Evolutionary conservation across 2,797 vertebrate genomes (phyloP), one percentile per base, ranked within the genome.

Genomic region (Bovichtus diacanthus): DNA sequence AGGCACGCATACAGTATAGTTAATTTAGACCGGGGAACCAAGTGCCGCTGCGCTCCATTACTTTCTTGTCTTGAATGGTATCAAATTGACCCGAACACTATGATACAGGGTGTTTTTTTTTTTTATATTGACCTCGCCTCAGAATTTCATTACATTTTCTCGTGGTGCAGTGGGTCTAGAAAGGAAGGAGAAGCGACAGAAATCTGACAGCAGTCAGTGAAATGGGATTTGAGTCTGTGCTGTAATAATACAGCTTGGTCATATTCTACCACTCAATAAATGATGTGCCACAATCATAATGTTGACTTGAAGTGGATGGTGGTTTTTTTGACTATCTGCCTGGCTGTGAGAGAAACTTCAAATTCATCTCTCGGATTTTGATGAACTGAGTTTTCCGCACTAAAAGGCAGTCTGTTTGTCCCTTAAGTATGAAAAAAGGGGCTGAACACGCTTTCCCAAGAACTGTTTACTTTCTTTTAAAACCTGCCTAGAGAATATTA

Each of bases 81-180:
- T 77, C 36, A 78, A 75, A 77, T 63, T 73, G 78, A 68, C 41
- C 54, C n/a, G 55, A 82, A 73, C 62, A 71, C 56, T 59, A 53
- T n/a, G 58, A 70, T 41, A 69, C 49, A 71, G 34, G 13, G 23
- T n/a, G n/a, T 60, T 31, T 16, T 29, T 3, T 67, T 56, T 81
- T 73, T 67, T 31, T 34, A 27, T 53, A 75, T 56, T 13, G 29
- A 64, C 46, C 75, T 41, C 3, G 13, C 77, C 59, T 83, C 58
- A 76, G 65, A 91, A 63, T 87, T 82, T 86, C 65, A 91, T 92
- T 88, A 74, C 46, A 62, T 87, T 84, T 76, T 65, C 75, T 85
- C 51, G 39, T 21, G 50, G 12, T 29, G 63, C 69, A 55, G 49
- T 49, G 62, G 60, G 59, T 78, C 64, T 23, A 64, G 62, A 69